phyloP scores from a whole-genome alignment of 2,888 invertebrate genomes.

The Imbricaverruca yamaguchii region DNA sequence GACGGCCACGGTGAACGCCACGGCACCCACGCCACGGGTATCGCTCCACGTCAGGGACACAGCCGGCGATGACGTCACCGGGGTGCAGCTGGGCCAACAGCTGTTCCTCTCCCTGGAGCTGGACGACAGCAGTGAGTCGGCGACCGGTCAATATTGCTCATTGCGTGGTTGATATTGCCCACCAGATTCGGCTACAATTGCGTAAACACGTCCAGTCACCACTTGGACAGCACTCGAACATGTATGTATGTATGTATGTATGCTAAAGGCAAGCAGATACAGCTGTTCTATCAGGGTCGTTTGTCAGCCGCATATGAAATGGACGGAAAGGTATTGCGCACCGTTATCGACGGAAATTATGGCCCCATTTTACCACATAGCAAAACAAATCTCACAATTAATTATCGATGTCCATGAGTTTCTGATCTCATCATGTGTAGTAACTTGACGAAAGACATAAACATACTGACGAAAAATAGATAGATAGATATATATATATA shows the following conservation, averaged over 20 bases:
- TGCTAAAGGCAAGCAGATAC: background rate
- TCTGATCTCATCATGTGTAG: too few species aligned
- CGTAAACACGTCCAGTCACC: background rate
- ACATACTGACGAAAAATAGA: too few species aligned
- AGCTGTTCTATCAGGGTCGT: background rate
- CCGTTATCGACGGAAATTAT: too few species aligned
- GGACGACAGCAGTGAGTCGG: constrained; percentile 46
- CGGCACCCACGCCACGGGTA: constrained; percentile 46
- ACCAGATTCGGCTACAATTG: constrained; percentile 27
- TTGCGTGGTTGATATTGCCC: too few species aligned
- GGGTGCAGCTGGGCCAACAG: constrained; percentile 59
- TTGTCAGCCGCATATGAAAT: too few species aligned
- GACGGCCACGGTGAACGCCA: constrained; percentile 44
- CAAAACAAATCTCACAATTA: too few species aligned
- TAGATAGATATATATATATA: too few species aligned
- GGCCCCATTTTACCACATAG: too few species aligned
- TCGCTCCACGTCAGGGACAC: constrained; percentile 54
- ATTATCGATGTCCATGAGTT: too few species aligned
- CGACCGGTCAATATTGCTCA: too few species aligned
- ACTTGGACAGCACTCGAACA: background rate
- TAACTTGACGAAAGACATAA: too few species aligned
- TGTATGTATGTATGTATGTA: background rate
- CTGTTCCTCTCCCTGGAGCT: constrained; percentile 56
- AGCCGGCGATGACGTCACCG: constrained; percentile 51
- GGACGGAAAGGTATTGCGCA: too few species aligned